Evolutionary conservation across 1,140 invertebrate species (phyloP).

Genomic region (Dufourea novaeangliae): DNA sequence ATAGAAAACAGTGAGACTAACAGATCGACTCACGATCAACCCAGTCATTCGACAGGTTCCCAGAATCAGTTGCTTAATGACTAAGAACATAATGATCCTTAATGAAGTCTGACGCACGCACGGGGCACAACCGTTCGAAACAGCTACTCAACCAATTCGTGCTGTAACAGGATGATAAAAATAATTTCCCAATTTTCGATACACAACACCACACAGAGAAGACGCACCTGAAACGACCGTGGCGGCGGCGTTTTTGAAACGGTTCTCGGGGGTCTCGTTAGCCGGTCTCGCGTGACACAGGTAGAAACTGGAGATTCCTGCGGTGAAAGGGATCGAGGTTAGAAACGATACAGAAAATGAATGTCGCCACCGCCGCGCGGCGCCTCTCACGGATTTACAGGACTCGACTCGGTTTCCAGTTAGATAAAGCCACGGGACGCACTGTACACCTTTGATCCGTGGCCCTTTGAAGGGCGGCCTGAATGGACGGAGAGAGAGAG

Average conservation of each 20-base stretch:
- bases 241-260: not conserved
- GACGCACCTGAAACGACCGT: not conserved
- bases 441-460: constrained; percentile 58
- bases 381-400: constrained; percentile 45
- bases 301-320: constrained; percentile 6
- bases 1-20: not conserved
- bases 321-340: constrained; percentile 12
- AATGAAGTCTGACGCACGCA: too few species aligned
- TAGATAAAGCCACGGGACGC: constrained; percentile 53
- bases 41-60: too few species aligned
- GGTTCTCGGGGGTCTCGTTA: not conserved
- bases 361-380: constrained; percentile 43
- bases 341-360: constrained; percentile 4
- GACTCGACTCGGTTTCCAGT: constrained; percentile 45
- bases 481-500: constrained; percentile 56
- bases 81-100: too few species aligned
- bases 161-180: too few species aligned
- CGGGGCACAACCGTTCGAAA: too few species aligned
- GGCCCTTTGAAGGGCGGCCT: constrained; percentile 55
- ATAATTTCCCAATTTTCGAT: too few species aligned
- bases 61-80: too few species aligned
- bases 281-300: not conserved
- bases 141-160: too few species aligned
- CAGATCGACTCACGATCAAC: not conserved
- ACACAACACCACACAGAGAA: too few species aligned